Base-by-base conservation (phyloP, 2,113 vertebrate species). In the Reinhardtius hippoglossoides region DNA sequence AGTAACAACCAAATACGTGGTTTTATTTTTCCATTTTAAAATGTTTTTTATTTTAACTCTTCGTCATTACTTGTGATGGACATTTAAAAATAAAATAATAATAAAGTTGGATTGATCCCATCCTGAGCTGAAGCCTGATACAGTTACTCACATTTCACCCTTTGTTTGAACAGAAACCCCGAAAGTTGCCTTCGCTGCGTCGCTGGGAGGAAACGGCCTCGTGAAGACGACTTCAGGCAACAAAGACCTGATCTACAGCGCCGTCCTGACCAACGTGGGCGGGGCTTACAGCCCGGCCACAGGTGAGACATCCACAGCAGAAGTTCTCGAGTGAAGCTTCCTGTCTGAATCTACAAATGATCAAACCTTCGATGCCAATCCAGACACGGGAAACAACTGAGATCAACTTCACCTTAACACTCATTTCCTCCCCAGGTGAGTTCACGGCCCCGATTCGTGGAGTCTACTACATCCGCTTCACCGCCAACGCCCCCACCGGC, bases 401-500 rank as follows among this genome's bases (percentile, higher is more conserved):
- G 9, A 37, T 9, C 35, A 37, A 37, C 35, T 37, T 37, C 8
- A 37, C 35, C 35, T 37, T 37, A 8, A 37, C 35, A 37, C 35
- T 18, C 4, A 3, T 50, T 24, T 24, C 12, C 18, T 4, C 61
- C 58, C 21, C 80, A 91, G 91, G 88, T 48, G 84, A 35, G 23
- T 92, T 92, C 81, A 90, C 74, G 0, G 91, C 82, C 0, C 89
- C 91, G 0, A 14, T 89, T 1, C 73, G 85, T 7, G 91, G 89
- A 3, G 89, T 92, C 27, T 91, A 90, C 76, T 91, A 91, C 71
- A 13, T 92, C 40, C 88, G 85, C 14, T 89, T 88, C 74, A 91
- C 87, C 0, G 72, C 87, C 67, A 90, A 90, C 61, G 76, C 18
- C 1, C 88, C 89, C 54, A 70, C 80, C 1, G 7, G 83, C 60